Base-by-base conservation (phyloP, 2,113 vertebrate species). In the Eolophus roseicapilla region DNA sequence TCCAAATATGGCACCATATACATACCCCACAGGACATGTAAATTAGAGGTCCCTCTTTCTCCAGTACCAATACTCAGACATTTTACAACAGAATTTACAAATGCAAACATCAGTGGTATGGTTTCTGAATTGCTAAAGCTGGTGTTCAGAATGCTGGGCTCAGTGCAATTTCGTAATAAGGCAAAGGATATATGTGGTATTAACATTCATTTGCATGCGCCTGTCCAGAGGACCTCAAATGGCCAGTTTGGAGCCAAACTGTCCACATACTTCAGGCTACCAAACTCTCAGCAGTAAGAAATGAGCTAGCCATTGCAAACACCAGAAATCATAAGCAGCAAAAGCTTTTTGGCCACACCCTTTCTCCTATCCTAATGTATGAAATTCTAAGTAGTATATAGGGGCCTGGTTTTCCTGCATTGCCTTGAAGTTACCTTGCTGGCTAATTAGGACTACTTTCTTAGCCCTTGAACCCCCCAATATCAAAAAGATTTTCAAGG, bases 281-380 rank as follows among this genome's bases (percentile, higher is more conserved):
- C 76, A 29, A 52, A 75, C 20, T 24, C 11, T 24, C 53, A 76
- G 86, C 81, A 85, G 65, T 24, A 33, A 89, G 69, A 76, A 82
- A 89, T 50, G 74, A 47, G 27, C 52, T 35, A 83, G 47, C 25
- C 63, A 63, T 4, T 27, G 74, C 65, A 25, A 91, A 71, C 41
- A 83, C 29, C 43, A 96, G 44, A 57, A 82, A 95, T 65, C 74
- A 79, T 4, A 60, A 46, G 55, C 70, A 94, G 83, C 74, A 87
- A 63, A 75, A 84, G 53, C 20, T 0, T 43, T 55, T 74, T 46
- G 77, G 88, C 93, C 95, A 96, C 92, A 91, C 95, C 96, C 93
- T 94, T 91, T 87, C 59, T 93, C 37, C 81, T 49, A 73, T 7
- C 8, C 46, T 80, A 84, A 71, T 17, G 5, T 4, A 68, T 43